Conservation (phyloP, 2,888 invertebrate species). For the Drosophila antonietae region DNA sequence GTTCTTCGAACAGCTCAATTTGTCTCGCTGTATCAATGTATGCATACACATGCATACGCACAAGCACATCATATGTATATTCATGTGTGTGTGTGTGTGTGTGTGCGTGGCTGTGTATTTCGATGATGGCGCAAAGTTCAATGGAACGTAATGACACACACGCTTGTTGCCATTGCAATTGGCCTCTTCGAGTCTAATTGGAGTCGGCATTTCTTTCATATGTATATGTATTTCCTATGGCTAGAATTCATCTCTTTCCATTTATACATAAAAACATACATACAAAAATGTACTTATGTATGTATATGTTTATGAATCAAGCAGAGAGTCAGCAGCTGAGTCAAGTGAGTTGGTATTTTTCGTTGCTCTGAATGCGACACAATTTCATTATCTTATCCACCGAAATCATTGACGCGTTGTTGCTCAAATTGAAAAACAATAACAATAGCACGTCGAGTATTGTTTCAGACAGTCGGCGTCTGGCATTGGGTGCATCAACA, state of each 20-base stretch:
- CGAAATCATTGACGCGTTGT: conserved; percentile 15
- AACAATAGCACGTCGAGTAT: conserved; percentile 15
- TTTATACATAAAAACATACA: not conserved
- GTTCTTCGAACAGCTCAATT: conserved; percentile 52
- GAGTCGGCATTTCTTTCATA: conserved; percentile 32
- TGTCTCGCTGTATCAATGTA: conserved; percentile 29
- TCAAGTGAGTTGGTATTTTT: conserved; percentile 33
- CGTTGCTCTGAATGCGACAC: conserved; percentile 19
- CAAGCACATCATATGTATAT: not conserved
- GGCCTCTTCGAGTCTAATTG: conserved; percentile 56
- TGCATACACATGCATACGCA: not conserved
- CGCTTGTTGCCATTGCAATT: conserved; percentile 51
- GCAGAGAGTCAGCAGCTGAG: conserved; percentile 31
- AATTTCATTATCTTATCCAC: conserved; percentile 54
- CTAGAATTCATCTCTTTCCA: not conserved
- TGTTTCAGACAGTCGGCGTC: conserved; percentile 23
- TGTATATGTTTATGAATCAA: conserved; percentile 12
- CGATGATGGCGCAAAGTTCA: conserved; percentile 61
- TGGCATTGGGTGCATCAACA: conserved; percentile 26
- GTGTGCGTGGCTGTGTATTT: not conserved
- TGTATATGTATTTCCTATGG: conserved; percentile 20
- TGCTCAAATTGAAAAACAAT: conserved; percentile 1
- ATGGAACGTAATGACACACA: conserved; percentile 76
- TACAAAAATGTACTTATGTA: no score
- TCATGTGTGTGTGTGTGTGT: not conserved